Conservation (phyloP, 2,888 invertebrate species). For the Acholoe squamosa region DNA sequence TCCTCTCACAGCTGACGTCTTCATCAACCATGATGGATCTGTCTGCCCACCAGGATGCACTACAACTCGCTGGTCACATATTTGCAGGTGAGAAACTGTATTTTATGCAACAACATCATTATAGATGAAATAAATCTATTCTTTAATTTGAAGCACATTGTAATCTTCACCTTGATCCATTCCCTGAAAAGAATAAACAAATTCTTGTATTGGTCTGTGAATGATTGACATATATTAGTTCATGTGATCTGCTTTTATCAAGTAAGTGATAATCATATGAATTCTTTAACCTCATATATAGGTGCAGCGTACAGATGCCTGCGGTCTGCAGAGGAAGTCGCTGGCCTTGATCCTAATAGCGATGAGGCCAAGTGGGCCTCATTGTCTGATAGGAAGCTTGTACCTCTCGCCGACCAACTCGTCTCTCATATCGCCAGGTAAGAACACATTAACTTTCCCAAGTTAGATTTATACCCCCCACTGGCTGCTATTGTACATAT, state of each 20-base stretch:
- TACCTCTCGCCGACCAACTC: conserved; percentile 87
- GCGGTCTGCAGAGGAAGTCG: conserved; percentile 73
- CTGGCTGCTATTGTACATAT: not conserved
- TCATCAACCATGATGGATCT: conserved; percentile 86
- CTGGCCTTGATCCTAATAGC: conserved; percentile 69
- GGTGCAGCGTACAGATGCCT: conserved; percentile 80
- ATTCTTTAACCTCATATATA: conserved; percentile 65
- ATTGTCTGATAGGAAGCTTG: conserved; percentile 83
- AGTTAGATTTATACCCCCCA: not conserved
- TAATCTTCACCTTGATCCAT: no score
- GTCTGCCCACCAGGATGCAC: conserved; percentile 83
- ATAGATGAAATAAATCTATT: no score
- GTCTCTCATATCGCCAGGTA: conserved; percentile 88
- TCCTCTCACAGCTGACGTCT: conserved; percentile 79
- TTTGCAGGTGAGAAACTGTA: conserved; percentile 84
- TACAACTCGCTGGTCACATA: conserved; percentile 86
- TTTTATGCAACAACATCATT: not conserved
- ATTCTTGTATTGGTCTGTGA: no score
- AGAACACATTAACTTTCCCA: not conserved
- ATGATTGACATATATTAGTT: no score
- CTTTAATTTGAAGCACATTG: no score
- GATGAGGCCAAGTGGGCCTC: conserved; percentile 80
- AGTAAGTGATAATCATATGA: no score
- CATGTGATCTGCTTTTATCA: no score
- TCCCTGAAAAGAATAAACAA: no score